Base-by-base conservation (phyloP, 2,113 vertebrate genomes). In the Pavo muticus region DNA sequence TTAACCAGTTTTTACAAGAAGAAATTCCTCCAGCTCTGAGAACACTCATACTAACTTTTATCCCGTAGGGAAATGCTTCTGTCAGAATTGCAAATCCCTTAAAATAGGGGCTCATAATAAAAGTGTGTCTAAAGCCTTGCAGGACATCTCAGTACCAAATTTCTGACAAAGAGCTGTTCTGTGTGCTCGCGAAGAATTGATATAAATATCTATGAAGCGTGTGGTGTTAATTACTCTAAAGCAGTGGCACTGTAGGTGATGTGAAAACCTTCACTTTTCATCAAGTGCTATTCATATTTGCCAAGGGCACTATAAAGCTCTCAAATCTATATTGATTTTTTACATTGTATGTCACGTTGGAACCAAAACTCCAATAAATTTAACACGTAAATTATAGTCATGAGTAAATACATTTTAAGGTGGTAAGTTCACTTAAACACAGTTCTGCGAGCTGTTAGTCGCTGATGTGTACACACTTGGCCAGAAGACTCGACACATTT, bases 241-340 rank as follows among this genome's bases (percentile, higher is more conserved):
- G 86, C 68, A 80, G 72, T 88, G 84, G 94, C 94, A 91, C 95
- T 75, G 87, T 93, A 91, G 92, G 92, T 96, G 92, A 93, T 87
- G 79, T 72, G 95, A 89, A 95, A 96, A 80, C 86, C 93, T 96
- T 95, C 93, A 91, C 39, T 96, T 97, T 97, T 95, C 94, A 95
- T 93, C 94, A 96, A 87, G 61, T 95, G 74, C 65, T 94, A 90
- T 96, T 96, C 91, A 94, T 87, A 74, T 90, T 96, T 96, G 81
- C 94, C 91, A 96, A 93, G 80, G 88, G 81, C 95, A 81, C 88
- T 94, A 73, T 95, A 97, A 97, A 97, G 83, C 94, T 95, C 93
- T 95, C 95, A 96, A 96, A 97, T 95, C 93, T 91, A 84, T 91
- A 82, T 96, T 88, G 95, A 88, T 96, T 95, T 95, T 95, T 94